Base-by-base conservation (phyloP, 2,888 invertebrate genomes). In the Polyommatus icarus region DNA sequence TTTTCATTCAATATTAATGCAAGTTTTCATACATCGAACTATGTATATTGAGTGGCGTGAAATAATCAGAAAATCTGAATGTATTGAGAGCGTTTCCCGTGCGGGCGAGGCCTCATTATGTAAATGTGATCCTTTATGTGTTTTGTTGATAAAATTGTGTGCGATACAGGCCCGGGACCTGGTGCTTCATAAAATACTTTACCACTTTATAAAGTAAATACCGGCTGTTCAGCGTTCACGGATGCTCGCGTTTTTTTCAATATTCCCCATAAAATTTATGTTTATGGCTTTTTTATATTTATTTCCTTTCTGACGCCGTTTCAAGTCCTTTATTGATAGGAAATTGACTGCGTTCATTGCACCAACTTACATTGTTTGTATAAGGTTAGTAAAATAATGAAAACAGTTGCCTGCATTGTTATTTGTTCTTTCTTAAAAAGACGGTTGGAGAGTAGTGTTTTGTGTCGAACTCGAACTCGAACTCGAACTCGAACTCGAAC, bases 61-160 rank as follows among this genome's bases (percentile, higher is more conserved):
- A 90, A 89, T 90, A 91, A 90, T 91, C 90, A 89, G 85, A 85
- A 89, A 90, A 90, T 90, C 88, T 87, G 88, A 87, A 88, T 88
- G 87, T 86, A 86, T 86, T 82, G 83, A 81, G 82, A 75, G 83
- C 83, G 85, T 84, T 85, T 84, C 87, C 87, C 86, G 85, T 86
- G 86, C 87, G 87, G 87, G 87, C 82, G 82, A 80, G 83, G 85
- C 85, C 88, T 89, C 77, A 90, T 91, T 92, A 92, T 91, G 91
- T 88, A 90, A 91, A 91, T 91, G 84, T 80, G 85, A 88, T 87
- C 88, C 87, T 87, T 87, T 87, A 85, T 88, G 87, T 90, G 87
- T 88, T 88, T 86, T 87, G 90, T 89, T 89, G 88, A 89, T 89
- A 89, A 89, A 88, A 90, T 88, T 90, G 87, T 86, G 86, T 85